Percentiles rank a stretch among this genome's conserved stretches.
Conservation (phyloP, 2,888 invertebrate genomes). For the Blera fallax region DNA sequence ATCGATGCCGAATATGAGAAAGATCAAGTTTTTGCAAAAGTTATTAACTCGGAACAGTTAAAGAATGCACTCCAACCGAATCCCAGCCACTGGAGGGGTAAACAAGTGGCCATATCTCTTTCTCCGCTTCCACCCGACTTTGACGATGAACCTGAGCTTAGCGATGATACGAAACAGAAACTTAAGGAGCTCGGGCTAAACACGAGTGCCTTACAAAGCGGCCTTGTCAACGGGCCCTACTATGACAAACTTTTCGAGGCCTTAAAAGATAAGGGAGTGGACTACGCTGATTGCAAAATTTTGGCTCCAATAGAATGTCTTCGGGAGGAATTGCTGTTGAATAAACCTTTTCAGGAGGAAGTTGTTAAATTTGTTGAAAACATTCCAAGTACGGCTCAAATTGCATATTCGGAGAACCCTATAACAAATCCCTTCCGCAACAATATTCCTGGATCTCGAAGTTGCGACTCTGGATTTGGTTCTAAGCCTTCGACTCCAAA, state of each 20-base stretch:
- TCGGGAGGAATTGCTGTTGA: constrained; percentile 83
- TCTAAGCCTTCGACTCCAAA: constrained; percentile 80
- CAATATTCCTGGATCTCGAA: constrained; percentile 76
- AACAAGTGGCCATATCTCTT: constrained; percentile 55
- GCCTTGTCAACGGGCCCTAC: constrained; percentile 84
- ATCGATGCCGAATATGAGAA: constrained; percentile 79
- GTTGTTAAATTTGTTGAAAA: constrained; percentile 83
- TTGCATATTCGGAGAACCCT: constrained; percentile 38
- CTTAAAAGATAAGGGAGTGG: constrained; percentile 83
- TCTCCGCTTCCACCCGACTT: constrained; percentile 76
- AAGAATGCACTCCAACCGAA: constrained; percentile 76
- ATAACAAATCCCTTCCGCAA: constrained; percentile 44
- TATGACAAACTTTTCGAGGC: constrained; percentile 84
- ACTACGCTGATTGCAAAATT: constrained; percentile 83
- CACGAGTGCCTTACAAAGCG: constrained; percentile 84
- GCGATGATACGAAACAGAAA: constrained; percentile 81
- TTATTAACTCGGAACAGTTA: constrained; percentile 78
- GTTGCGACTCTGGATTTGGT: constrained; percentile 80
- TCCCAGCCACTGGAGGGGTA: constrained; percentile 61
- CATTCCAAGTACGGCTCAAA: constrained; percentile 74
- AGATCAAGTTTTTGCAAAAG: constrained; percentile 79
- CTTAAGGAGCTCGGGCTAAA: constrained; percentile 83
- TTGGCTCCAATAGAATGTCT: constrained; percentile 84
- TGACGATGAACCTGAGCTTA: constrained; percentile 83
- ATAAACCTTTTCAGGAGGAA: constrained; percentile 84